Conservation (phyloP, 35 echinoderm and acorn worm genomes). For the Apostichopus japonicus region DNA sequence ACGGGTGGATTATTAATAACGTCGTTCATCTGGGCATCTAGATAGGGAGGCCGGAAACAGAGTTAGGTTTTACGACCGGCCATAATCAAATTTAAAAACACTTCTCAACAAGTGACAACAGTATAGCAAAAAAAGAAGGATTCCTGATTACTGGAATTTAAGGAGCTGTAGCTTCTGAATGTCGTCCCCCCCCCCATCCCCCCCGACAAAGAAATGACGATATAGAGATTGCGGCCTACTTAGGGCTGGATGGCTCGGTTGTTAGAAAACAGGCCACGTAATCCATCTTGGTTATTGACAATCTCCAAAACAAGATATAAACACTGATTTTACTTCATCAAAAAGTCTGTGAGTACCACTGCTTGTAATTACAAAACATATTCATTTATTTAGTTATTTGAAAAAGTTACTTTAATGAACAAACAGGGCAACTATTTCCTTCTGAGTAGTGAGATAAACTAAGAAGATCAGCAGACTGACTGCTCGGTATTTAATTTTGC, state of each 20-base stretch:
- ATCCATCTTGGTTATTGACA: not conserved
- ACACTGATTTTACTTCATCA: not conserved
- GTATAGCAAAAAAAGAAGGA: not conserved
- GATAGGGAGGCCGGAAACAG: not conserved
- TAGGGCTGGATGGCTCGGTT: not conserved
- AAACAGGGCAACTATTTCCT: not conserved
- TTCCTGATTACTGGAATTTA: not conserved
- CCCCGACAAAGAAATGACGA: not conserved
- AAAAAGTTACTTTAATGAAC: not conserved
- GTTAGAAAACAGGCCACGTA: not conserved
- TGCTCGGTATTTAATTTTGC: not conserved
- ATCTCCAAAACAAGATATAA: too few relatives aligned
- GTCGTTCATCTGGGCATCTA: constrained; percentile 1
- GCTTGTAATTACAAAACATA: not conserved
- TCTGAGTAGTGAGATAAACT: not conserved
- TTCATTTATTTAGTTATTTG: not conserved
- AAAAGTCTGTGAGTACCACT: not conserved
- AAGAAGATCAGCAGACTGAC: not conserved
- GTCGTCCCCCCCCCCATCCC: too few relatives aligned
- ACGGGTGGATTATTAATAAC: not conserved
- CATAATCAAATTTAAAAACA: not conserved
- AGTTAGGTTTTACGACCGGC: not conserved
- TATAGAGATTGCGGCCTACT: not conserved
- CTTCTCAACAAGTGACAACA: not conserved
- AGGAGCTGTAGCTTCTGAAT: not conserved